phyloP scores from a whole-genome alignment of 2,797 vertebrate genomes.

The Pseudochromis fuscus region DNA sequence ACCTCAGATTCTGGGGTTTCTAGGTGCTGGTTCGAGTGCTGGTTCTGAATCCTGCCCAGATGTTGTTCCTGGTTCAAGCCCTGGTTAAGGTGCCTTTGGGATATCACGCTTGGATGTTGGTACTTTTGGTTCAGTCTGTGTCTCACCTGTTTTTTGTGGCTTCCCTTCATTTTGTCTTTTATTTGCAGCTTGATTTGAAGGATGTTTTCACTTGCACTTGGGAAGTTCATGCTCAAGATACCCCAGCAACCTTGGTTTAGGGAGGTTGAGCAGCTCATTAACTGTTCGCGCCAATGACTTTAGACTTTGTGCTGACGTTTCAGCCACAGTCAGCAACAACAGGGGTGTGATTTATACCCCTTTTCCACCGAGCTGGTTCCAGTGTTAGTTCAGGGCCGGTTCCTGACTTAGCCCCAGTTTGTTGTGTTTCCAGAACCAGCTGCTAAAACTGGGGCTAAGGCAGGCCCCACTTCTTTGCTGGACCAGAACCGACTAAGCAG shows the following conservation, averaged over 20 bases:
- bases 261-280: background rate
- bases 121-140: rapidly evolving
- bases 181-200: background rate
- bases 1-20: too few relatives aligned
- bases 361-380: too few relatives aligned
- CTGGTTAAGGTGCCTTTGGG: background rate
- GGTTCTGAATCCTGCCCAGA: background rate
- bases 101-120: rapidly evolving
- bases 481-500: too few relatives aligned
- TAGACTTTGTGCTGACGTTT: rapidly evolving
- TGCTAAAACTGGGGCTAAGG: too few relatives aligned
- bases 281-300: background rate
- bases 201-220: background rate
- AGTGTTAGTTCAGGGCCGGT: too few relatives aligned
- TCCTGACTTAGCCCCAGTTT: too few relatives aligned
- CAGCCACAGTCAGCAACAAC: too few relatives aligned
- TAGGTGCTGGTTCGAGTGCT: background rate
- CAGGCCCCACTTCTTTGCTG: too few relatives aligned
- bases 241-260: background rate
- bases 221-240: slow-evolving; percentile 7
- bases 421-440: too few relatives aligned
- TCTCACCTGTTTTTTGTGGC: too few relatives aligned
- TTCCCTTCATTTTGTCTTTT: too few relatives aligned
- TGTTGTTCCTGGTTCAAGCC: background rate
- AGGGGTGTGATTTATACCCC: too few relatives aligned